These are phyloP conservation scores for Yoshiicerus persimilis DNA, from an alignment of 1,140 invertebrate genomes.

Conservation along the genomic window DNA sequence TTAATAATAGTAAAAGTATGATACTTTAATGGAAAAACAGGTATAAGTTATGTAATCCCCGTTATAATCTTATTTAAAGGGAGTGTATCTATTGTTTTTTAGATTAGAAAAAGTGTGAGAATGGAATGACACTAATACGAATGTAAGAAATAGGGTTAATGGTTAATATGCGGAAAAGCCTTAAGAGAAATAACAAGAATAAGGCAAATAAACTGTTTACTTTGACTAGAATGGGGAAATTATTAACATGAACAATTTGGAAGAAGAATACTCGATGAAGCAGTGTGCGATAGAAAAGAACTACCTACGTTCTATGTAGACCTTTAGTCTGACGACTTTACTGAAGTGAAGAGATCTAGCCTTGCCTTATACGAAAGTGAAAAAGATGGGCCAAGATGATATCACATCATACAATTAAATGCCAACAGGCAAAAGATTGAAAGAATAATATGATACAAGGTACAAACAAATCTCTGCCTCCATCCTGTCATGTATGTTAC, in stretches of 20 bases:
- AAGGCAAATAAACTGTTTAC: neutral
- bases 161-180: neutral
- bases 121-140: neutral
- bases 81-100: neutral
- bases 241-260: neutral
- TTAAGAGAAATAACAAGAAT: slow-evolving; percentile 3
- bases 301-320: neutral
- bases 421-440: neutral
- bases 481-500: neutral
- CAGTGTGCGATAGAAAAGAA: neutral
- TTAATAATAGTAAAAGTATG: too few relatives aligned
- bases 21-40: neutral
- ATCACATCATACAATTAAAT: neutral
- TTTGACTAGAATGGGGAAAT: neutral
- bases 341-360: neutral
- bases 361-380: neutral
- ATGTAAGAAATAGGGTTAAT: neutral
- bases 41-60: neutral
- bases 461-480: neutral
- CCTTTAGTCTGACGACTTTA: neutral
- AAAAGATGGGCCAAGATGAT: neutral
- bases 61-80: neutral
- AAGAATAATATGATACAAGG: neutral
- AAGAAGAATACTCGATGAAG: neutral
- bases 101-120: neutral